A percentile compares a stretch with the other conserved stretches of the same genome.
Conservation (phyloP, 64 coral and sea anemone genomes). For the Anthopleura sola region DNA sequence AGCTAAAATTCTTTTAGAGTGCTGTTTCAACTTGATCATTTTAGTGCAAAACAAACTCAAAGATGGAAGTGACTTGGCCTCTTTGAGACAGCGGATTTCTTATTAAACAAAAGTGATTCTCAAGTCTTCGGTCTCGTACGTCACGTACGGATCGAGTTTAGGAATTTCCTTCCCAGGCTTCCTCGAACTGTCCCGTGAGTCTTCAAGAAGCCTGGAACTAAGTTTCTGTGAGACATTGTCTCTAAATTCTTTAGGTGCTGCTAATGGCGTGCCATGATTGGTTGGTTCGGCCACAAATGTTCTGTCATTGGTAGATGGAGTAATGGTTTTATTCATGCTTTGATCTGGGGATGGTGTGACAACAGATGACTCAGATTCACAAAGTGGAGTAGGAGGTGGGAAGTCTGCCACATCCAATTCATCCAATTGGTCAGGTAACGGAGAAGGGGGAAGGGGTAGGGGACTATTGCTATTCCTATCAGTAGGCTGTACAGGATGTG, state of each 20-base stretch:
- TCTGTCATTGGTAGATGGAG: slow-evolving; percentile 39
- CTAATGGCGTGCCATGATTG: slow-evolving; percentile 28
- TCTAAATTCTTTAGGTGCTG: slow-evolving; percentile 20
- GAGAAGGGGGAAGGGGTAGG: slow-evolving; percentile 39
- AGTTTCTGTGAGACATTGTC: slow-evolving; percentile 20
- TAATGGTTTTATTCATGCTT: slow-evolving; percentile 46
- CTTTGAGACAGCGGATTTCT: background rate
- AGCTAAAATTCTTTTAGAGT: slow-evolving; percentile 2
- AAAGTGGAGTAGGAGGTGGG: slow-evolving; percentile 34
- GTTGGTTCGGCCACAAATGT: slow-evolving; percentile 36
- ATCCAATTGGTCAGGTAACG: slow-evolving; percentile 26
- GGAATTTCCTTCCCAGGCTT: slow-evolving; percentile 32
- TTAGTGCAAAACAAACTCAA: background rate
- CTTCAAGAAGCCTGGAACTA: slow-evolving; percentile 1
- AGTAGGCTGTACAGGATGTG: background rate
- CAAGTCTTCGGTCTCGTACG: slow-evolving; percentile 56
- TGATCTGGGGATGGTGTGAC: slow-evolving; percentile 1
- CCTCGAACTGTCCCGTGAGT: background rate
- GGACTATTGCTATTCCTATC: slow-evolving; percentile 27
- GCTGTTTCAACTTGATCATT: background rate
- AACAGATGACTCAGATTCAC: background rate
- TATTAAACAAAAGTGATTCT: slow-evolving; percentile 58
- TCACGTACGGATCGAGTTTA: slow-evolving; percentile 57
- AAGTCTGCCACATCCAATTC: slow-evolving; percentile 52
- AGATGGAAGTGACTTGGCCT: background rate